Percentiles rank a stretch among this genome's conserved stretches.
These are phyloP conservation scores for Nothobranchius furzeri DNA, from an alignment of 2,113 vertebrate species.

Conservation along the genomic window DNA sequence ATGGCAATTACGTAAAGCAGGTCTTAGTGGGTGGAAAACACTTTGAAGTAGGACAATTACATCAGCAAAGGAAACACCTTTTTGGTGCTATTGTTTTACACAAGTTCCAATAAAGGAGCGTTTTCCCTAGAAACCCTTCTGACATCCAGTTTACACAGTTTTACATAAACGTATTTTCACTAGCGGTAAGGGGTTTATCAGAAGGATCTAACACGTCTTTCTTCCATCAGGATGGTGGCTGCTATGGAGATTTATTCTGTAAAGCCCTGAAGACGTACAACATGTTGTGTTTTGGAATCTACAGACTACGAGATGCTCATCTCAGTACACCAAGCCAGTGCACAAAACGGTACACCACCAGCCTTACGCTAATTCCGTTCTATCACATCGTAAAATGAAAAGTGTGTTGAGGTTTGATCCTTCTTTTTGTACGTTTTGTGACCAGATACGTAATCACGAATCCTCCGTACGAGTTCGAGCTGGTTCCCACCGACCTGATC, in stretches of 20 bases:
- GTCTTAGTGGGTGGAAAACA: slow-evolving; percentile 39
- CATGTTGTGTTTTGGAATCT: slow-evolving; percentile 99
- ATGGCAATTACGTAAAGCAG: slow-evolving; percentile 55
- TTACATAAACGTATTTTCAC: background rate
- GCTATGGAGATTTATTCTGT: slow-evolving; percentile 98
- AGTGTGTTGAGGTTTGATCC: background rate
- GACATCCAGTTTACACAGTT: background rate
- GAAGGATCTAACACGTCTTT: slow-evolving; percentile 17
- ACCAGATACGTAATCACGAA: slow-evolving; percentile 98
- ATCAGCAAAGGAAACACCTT: slow-evolving; percentile 30
- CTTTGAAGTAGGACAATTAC: slow-evolving; percentile 42
- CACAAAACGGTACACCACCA: slow-evolving; percentile 88
- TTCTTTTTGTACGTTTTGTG: background rate
- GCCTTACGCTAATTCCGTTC: background rate
- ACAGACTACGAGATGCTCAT: slow-evolving; percentile 97
- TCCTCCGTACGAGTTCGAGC: slow-evolving; percentile 96
- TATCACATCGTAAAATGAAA: background rate
- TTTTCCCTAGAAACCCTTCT: slow-evolving; percentile 18
- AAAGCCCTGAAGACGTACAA: slow-evolving; percentile 99
- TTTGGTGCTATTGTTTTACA: slow-evolving; percentile 30
- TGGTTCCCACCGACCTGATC: slow-evolving; percentile 98
- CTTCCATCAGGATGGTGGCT: slow-evolving; percentile 90
- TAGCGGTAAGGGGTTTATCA: too few species aligned
- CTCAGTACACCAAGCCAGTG: slow-evolving; percentile 86
- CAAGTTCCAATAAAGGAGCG: slow-evolving; percentile 6